Conservation (phyloP, 2,888 invertebrate genomes). For the Troides aeacus region DNA sequence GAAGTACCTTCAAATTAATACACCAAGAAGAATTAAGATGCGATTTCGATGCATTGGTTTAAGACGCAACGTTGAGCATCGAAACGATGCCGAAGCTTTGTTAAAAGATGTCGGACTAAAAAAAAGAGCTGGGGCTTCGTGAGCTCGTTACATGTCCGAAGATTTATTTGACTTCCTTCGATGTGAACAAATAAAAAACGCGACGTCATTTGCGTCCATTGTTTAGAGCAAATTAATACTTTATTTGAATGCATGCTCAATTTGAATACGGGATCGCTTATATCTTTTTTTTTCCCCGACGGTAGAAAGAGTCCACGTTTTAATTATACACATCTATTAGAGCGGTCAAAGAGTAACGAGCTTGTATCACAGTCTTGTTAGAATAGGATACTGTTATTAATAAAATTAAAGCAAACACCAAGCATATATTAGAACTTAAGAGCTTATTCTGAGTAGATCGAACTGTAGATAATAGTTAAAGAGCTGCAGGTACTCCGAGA, state of each 20-base stretch:
- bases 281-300: conserved; percentile 50
- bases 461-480: too few relatives aligned
- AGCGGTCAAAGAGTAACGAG: conserved; percentile 56
- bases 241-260: conserved; percentile 40
- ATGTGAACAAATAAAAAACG: conserved; percentile 37
- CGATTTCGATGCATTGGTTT: not conserved
- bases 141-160: conserved; percentile 41
- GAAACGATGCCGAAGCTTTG: conserved; percentile 50
- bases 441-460: too few relatives aligned
- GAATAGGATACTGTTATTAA: too few relatives aligned
- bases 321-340: conserved; percentile 78
- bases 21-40: not conserved
- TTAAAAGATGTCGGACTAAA: conserved; percentile 55
- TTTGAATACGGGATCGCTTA: conserved; percentile 44
- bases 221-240: conserved; percentile 55
- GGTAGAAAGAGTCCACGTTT: conserved; percentile 67
- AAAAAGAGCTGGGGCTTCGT: conserved; percentile 45
- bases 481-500: too few relatives aligned
- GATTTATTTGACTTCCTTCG: conserved; percentile 37
- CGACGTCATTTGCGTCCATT: conserved; percentile 44
- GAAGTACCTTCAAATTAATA: not conserved
- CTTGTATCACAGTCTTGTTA: conserved; percentile 71
- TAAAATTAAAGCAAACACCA: too few relatives aligned
- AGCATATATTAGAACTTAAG: too few relatives aligned
- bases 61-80: conserved; percentile 10